Conservation (phyloP, 2,113 vertebrate genomes). For the Proterorhinus semilunaris region DNA sequence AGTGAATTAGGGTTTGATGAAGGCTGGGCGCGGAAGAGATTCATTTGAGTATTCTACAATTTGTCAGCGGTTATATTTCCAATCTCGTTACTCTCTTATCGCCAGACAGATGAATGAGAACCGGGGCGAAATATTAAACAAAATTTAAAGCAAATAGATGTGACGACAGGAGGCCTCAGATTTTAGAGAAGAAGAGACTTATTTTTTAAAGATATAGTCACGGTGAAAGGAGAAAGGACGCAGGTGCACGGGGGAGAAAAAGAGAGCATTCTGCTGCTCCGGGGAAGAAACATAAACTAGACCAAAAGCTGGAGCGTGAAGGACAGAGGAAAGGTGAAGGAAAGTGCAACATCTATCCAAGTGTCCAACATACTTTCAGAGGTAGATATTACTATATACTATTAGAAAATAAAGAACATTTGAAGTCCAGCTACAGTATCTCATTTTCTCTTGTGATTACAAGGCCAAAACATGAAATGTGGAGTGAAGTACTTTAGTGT, state of each 20-base stretch:
- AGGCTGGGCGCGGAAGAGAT: neutral
- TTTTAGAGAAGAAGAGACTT: neutral
- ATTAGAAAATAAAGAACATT: constrained; percentile 23
- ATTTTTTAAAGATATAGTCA: constrained; percentile 2
- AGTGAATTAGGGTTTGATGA: neutral
- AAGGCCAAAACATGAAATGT: constrained; percentile 5
- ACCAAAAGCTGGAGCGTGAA: constrained; percentile 28
- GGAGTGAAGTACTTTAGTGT: constrained; percentile 22
- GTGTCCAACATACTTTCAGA: constrained; percentile 25
- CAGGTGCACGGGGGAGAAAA: constrained; percentile 11
- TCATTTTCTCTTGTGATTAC: neutral
- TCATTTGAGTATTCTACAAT: neutral
- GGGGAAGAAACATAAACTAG: constrained; percentile 21
- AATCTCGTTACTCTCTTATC: neutral
- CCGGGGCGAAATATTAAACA: neutral
- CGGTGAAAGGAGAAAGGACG: neutral
- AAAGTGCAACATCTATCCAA: constrained; percentile 23
- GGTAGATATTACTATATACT: constrained; percentile 30
- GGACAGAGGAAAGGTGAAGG: constrained; percentile 36
- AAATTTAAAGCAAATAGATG: neutral
- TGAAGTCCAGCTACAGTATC: constrained; percentile 49
- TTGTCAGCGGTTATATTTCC: constrained; percentile 4
- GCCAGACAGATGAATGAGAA: neutral
- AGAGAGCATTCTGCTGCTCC: constrained; percentile 15
- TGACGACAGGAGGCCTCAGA: neutral